These are phyloP conservation scores for Ornithoptera priamus DNA, from an alignment of 2,888 invertebrate genomes.

Conservation along the genomic window DNA sequence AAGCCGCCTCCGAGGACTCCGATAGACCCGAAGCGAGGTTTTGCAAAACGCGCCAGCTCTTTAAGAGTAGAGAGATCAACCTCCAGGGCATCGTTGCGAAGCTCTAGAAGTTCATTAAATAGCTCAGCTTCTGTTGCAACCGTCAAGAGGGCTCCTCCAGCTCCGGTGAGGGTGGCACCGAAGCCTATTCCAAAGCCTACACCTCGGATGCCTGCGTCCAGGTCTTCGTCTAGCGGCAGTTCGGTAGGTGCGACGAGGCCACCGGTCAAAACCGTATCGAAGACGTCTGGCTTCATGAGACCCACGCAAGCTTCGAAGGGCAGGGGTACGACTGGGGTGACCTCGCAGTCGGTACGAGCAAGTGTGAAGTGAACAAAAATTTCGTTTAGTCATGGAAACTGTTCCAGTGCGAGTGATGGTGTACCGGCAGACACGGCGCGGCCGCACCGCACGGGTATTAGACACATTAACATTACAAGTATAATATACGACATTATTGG, in stretches of 20 bases:
- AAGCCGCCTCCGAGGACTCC: constrained; percentile 64
- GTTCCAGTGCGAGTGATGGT: constrained; percentile 9
- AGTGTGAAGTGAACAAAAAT: constrained; percentile 54
- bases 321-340: constrained; percentile 66
- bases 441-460: no score
- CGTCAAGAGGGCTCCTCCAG: constrained; percentile 84
- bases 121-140: constrained; percentile 90
- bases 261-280: constrained; percentile 58
- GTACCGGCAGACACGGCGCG: not conserved
- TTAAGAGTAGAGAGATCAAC: constrained; percentile 87
- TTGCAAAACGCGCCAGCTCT: constrained; percentile 62
- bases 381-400: constrained; percentile 29
- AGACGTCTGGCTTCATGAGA: constrained; percentile 88
- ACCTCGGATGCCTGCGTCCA: constrained; percentile 68
- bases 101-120: constrained; percentile 91
- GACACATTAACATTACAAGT: constrained; percentile 34
- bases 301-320: constrained; percentile 92
- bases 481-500: constrained; percentile 65
- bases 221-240: constrained; percentile 72
- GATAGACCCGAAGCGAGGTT: constrained; percentile 56
- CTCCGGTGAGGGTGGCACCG: constrained; percentile 62
- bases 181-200: constrained; percentile 74
- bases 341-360: constrained; percentile 55
- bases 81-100: constrained; percentile 88
- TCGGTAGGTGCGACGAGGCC: constrained; percentile 74